Evolutionary conservation across 2,113 vertebrate species (phyloP).

Genomic region (Chiloscyllium plagiosum): DNA sequence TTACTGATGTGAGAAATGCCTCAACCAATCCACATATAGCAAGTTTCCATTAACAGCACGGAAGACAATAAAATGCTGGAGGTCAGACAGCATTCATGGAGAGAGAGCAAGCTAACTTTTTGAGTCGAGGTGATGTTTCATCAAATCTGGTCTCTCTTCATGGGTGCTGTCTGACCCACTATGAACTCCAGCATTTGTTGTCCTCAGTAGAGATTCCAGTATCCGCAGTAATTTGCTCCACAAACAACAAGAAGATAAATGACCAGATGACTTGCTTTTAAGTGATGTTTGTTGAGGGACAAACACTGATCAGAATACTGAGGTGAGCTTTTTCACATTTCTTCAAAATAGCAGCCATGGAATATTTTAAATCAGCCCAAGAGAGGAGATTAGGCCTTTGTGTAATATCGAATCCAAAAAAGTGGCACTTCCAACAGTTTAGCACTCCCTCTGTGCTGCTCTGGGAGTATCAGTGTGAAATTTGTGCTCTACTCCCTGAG

Average conservation of each 20-base stretch:
- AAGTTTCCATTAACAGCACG: background rate
- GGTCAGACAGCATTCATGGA: too few relatives aligned
- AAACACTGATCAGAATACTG: background rate
- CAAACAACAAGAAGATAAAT: background rate
- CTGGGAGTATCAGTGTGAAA: background rate
- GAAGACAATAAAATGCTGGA: too few relatives aligned
- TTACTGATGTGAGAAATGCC: background rate
- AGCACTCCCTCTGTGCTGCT: background rate
- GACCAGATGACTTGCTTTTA: background rate
- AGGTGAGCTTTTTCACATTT: background rate
- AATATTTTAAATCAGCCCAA: background rate
- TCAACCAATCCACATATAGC: background rate
- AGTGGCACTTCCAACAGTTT: background rate
- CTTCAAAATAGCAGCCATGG: background rate
- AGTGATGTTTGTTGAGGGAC: background rate
- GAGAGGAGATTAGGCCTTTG: background rate
- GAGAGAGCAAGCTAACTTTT: too few relatives aligned
- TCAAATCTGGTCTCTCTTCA: too few relatives aligned
- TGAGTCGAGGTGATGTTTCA: too few relatives aligned
- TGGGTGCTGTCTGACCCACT: too few relatives aligned
- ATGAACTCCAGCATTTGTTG: too few relatives aligned
- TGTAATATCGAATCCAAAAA: background rate
- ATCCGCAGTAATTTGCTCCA: background rate
- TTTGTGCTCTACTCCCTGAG: background rate
- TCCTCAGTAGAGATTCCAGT: too few relatives aligned